Conservation (phyloP, 2,113 vertebrate species). For the Nothoprocta perdicaria region DNA sequence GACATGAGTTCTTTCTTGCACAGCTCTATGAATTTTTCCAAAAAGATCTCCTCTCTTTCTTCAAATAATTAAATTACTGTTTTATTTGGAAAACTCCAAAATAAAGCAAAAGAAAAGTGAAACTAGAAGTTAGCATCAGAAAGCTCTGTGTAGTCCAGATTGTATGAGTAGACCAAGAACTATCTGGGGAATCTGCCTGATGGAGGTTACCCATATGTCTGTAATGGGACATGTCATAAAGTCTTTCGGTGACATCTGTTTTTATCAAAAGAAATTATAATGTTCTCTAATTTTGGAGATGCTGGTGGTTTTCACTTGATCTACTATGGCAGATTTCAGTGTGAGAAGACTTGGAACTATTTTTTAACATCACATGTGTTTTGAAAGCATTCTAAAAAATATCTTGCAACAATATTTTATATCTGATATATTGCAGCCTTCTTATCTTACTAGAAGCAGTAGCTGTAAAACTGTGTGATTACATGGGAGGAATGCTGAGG, state of each 20-base stretch:
- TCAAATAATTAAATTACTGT: neutral
- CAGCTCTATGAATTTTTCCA: neutral
- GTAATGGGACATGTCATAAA: neutral
- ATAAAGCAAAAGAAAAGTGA: neutral
- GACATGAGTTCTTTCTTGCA: neutral
- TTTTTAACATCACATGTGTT: neutral
- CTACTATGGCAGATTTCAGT: neutral
- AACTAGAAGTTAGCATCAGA: neutral
- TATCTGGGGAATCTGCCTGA: neutral
- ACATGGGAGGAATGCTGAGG: conserved; percentile 28
- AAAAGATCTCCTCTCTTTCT: neutral
- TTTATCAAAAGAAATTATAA: neutral
- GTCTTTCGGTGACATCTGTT: neutral
- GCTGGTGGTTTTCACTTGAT: neutral
- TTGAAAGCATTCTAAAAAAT: neutral
- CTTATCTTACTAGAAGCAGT: neutral
- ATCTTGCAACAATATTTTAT: neutral
- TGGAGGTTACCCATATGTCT: neutral
- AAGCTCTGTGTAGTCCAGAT: accelerated
- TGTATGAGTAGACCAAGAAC: neutral
- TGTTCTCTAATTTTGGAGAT: neutral
- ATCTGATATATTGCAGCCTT: neutral
- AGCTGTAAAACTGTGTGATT: conserved; percentile 4
- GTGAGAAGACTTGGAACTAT: neutral
- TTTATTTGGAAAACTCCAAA: neutral